A percentile compares a stretch with the other conserved stretches of the same genome.
phyloP scores from a whole-genome alignment of 2,888 invertebrate genomes.

The Mantis religiosa region DNA sequence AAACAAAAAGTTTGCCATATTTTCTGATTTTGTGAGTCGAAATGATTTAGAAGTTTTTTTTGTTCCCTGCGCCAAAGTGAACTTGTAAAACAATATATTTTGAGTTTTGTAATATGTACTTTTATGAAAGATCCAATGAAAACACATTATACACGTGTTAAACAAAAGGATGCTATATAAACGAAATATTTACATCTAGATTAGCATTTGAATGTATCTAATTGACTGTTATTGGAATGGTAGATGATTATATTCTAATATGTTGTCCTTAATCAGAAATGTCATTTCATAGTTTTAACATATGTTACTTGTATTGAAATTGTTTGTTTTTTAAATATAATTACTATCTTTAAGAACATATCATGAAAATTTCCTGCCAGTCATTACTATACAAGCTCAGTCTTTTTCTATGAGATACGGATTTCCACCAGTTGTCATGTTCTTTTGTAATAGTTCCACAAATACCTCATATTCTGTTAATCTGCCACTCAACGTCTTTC shows the following conservation, averaged over 20 bases:
- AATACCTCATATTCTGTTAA: constrained; percentile 14
- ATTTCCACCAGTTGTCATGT: not conserved
- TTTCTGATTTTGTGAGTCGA: no score
- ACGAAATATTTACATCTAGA: not conserved
- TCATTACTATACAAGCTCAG: not conserved
- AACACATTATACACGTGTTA: not conserved
- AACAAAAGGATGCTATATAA: not conserved
- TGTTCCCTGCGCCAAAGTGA: not conserved
- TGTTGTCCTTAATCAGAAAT: not conserved
- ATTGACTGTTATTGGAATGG: not conserved
- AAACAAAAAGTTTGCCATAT: no score
- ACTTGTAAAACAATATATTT: not conserved
- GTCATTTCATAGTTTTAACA: not conserved
- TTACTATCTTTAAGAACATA: not conserved
- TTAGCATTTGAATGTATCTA: not conserved
- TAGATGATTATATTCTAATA: not conserved
- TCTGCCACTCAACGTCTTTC: not conserved
- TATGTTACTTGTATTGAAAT: constrained; percentile 9
- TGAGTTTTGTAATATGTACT: not conserved
- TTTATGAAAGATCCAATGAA: not conserved
- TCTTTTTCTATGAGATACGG: not conserved
- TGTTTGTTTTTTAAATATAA: not conserved
- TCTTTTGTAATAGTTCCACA: not conserved
- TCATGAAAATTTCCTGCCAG: not conserved
- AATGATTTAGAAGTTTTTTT: not conserved